Conservation (phyloP, 1,140 invertebrate species). For the Drosophila repleta region DNA sequence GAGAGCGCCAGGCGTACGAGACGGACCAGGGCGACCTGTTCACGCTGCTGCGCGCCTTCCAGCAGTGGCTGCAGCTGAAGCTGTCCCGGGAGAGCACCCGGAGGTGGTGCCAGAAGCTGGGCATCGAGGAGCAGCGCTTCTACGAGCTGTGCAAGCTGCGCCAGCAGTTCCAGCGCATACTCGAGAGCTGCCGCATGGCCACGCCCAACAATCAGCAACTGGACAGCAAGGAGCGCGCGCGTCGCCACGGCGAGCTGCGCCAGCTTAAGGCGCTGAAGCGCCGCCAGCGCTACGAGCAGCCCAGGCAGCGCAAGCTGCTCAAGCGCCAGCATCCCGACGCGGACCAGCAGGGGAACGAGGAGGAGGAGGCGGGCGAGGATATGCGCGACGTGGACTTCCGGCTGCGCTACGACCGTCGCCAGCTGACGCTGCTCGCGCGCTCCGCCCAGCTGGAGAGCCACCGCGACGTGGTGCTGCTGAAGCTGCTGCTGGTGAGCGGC, state of each 20-base stretch:
- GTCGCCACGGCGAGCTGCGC: constrained; percentile 94
- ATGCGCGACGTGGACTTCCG: constrained; percentile 97
- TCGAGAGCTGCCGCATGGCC: constrained; percentile 90
- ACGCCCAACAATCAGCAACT: constrained; percentile 7
- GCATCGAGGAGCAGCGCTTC: constrained; percentile 97
- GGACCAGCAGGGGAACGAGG: constrained; percentile 85
- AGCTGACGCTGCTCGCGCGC: constrained; percentile 85
- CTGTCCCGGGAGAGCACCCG: constrained; percentile 84
- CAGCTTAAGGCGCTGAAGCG: constrained; percentile 92
- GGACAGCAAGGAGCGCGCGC: constrained; percentile 88
- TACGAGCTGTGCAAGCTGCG: constrained; percentile 98
- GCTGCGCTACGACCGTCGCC: constrained; percentile 89
- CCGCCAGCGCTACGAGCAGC: constrained; percentile 86
- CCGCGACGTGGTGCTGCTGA: constrained; percentile 93
- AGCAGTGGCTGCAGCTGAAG: constrained; percentile 95
- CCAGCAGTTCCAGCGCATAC: constrained; percentile 93
- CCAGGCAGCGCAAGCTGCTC: constrained; percentile 90
- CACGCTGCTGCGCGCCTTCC: constrained; percentile 94
- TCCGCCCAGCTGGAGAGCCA: constrained; percentile 88
- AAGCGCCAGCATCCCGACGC: constrained; percentile 83
- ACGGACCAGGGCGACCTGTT: constrained; percentile 95
- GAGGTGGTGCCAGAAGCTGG: constrained; percentile 94
- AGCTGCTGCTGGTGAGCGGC: constrained; percentile 95
- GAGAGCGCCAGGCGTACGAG: constrained; percentile 56
- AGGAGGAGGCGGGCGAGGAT: constrained; percentile 86